Conservation (phyloP, 2,113 vertebrate species). For the Paralichthys olivaceus region DNA sequence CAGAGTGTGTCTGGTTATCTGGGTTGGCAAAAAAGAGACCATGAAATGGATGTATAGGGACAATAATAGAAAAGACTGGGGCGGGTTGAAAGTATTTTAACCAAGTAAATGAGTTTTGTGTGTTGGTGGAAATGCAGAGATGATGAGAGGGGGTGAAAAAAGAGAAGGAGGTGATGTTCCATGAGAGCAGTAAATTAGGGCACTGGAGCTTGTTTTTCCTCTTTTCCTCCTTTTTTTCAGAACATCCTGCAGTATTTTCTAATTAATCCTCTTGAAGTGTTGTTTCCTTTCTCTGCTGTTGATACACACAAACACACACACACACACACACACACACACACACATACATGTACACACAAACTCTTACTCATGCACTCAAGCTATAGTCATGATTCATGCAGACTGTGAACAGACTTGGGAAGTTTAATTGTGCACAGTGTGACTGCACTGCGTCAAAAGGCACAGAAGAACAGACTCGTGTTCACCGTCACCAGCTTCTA, state of each 20-base stretch:
- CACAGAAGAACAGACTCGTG: conserved; percentile 31
- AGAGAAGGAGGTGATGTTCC: conserved; percentile 43
- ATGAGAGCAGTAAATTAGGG: conserved; percentile 67
- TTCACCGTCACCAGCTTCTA: background rate
- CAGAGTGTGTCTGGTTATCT: conserved; percentile 48
- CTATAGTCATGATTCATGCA: conserved; percentile 38
- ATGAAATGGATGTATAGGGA: conserved; percentile 19
- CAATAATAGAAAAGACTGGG: background rate
- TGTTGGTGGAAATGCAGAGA: conserved; percentile 40
- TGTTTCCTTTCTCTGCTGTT: conserved; percentile 36
- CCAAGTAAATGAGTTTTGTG: conserved; percentile 19
- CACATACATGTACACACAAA: conserved; percentile 20
- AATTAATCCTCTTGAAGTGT: conserved; percentile 52
- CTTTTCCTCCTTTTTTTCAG: conserved; percentile 34
- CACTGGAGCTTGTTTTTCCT: conserved; percentile 62
- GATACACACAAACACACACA: conserved; percentile 1
- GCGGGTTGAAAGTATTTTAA: conserved; percentile 12
- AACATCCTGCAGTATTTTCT: conserved; percentile 63
- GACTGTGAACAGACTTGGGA: conserved; percentile 25
- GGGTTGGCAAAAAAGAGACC: conserved; percentile 15
- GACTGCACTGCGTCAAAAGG: conserved; percentile 62
- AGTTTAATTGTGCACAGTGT: conserved; percentile 31
- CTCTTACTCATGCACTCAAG: conserved; percentile 27
- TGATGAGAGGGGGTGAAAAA: conserved; percentile 34
- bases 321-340: conserved; percentile 13